Percentiles rank a stretch among this genome's conserved stretches.
phyloP scores from a whole-genome alignment of 1,140 invertebrate species.

The Lepidostoma basale region DNA sequence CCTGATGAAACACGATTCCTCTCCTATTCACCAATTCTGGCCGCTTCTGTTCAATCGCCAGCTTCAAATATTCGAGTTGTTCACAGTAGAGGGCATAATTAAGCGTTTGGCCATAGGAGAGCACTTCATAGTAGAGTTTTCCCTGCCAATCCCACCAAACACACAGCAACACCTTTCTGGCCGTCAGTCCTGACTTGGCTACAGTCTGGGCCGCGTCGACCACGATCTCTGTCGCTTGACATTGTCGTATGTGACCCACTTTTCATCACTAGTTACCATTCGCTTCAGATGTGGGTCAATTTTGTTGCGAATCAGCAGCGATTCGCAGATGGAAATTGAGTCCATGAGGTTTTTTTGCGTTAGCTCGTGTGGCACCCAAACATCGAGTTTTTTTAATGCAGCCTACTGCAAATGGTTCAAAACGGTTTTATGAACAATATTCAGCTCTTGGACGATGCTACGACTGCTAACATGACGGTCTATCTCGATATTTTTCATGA shows the following conservation, averaged over 20 bases:
- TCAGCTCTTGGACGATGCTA: background rate
- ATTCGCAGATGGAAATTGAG: slow-evolving; percentile 6
- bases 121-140: slow-evolving; percentile 8
- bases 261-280: background rate
- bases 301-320: slow-evolving; percentile 8
- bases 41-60: slow-evolving; percentile 1
- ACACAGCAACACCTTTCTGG: slow-evolving; percentile 1
- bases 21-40: slow-evolving; percentile 2
- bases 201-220: too few relatives aligned
- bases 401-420: slow-evolving; percentile 2
- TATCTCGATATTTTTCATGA: slow-evolving; percentile 5
- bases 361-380: slow-evolving; percentile 10
- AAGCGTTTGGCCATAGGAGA: background rate
- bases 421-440: background rate
- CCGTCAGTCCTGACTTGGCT: slow-evolving; percentile 1
- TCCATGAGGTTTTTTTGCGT: slow-evolving; percentile 5
- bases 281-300: slow-evolving; percentile 5
- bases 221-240: background rate
- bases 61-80: slow-evolving; percentile 4
- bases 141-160: slow-evolving; percentile 7
- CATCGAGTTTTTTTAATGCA: slow-evolving; percentile 4
- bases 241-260: background rate
- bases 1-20: slow-evolving; percentile 9
- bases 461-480: slow-evolving; percentile 3
- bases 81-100: background rate